These are phyloP conservation scores for Rhinichthys klamathensis DNA, from an alignment of 2,113 vertebrate species.

Conservation along the genomic window DNA sequence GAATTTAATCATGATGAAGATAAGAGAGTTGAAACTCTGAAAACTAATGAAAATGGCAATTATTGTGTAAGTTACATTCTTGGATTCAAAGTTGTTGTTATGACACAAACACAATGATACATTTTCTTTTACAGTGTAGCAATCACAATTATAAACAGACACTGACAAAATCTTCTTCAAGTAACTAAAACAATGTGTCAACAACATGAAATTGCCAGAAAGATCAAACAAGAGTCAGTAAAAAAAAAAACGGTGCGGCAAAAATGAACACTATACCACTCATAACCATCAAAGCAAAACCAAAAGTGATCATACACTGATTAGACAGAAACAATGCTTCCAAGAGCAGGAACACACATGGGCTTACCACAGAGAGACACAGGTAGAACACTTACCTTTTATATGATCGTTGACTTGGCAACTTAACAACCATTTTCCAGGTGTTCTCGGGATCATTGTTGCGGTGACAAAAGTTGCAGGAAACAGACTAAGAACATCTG, in stretches of 20 bases:
- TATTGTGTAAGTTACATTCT: background rate
- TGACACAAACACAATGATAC: background rate
- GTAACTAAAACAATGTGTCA: background rate
- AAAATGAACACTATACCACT: background rate
- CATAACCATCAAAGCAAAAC: background rate
- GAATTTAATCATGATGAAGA: background rate
- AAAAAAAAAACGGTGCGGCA: too few relatives aligned
- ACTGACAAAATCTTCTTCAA: background rate
- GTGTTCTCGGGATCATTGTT: conserved; percentile 79
- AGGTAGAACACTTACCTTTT: conserved; percentile 77
- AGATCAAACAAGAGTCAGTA: too few relatives aligned
- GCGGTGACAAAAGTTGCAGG: conserved; percentile 88
- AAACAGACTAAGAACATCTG: conserved; percentile 88
- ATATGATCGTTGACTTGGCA: conserved; percentile 93
- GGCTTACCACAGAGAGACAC: background rate
- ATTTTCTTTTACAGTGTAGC: background rate
- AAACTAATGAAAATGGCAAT: background rate
- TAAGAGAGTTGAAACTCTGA: background rate
- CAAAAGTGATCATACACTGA: background rate
- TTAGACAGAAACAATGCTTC: background rate
- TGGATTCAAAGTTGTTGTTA: background rate
- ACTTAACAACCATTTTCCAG: conserved; percentile 89
- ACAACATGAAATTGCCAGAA: too few relatives aligned
- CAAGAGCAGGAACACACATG: background rate
- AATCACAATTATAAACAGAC: background rate